Percentiles rank a stretch among this genome's conserved stretches.
phyloP scores from a whole-genome alignment of 2,797 vertebrate genomes.

The Coilia nasus region DNA sequence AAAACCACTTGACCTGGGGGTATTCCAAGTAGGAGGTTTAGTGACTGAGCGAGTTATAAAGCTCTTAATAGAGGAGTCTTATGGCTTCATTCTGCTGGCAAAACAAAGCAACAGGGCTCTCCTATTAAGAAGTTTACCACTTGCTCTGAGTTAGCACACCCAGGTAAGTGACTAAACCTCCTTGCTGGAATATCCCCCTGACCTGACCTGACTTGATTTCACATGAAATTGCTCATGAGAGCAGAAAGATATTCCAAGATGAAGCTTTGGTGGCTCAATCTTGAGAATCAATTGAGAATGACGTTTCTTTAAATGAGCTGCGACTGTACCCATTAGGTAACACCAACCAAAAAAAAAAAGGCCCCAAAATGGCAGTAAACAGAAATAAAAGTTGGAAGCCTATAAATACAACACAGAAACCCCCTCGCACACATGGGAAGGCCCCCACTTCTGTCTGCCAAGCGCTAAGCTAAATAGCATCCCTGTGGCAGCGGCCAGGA shows the following conservation, averaged over 20 bases:
- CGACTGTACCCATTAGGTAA: neutral
- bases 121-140: too few species aligned
- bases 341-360: neutral
- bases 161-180: too few species aligned
- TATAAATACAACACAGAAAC: neutral
- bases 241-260: neutral
- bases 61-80: too few species aligned
- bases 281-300: neutral
- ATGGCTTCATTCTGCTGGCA: too few species aligned
- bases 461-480: slow-evolving; percentile 69
- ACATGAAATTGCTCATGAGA: neutral
- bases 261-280: neutral
- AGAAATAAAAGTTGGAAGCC: neutral
- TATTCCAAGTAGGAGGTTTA: too few species aligned
- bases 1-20: too few species aligned
- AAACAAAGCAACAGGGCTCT: too few species aligned
- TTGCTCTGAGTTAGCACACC: too few species aligned
- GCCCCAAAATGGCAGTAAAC: neutral
- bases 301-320: neutral
- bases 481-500: slow-evolving; percentile 65
- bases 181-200: too few species aligned
- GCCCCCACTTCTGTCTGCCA: slow-evolving; percentile 50
- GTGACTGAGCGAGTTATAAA: too few species aligned
- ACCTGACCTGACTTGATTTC: too few species aligned
- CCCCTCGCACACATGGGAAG: neutral